Percentiles rank a stretch among this genome's conserved stretches.
These are phyloP conservation scores for Helicoverpa assulta DNA, from an alignment of 2,888 invertebrate species.

Conservation along the genomic window DNA sequence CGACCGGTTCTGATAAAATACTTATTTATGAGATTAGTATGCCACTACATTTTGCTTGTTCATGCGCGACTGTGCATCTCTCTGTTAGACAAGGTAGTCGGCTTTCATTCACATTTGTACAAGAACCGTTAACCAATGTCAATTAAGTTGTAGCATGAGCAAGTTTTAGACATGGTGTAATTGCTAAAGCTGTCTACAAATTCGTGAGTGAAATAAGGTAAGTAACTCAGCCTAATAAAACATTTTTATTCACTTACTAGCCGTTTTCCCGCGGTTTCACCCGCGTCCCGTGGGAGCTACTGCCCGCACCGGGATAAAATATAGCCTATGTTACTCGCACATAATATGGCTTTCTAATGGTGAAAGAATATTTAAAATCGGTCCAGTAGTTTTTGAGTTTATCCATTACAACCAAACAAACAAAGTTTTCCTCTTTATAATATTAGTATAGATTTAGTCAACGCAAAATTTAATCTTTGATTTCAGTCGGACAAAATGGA, in stretches of 20 bases:
- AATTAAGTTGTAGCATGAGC: neutral
- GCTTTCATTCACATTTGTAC: neutral
- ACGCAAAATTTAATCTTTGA: neutral
- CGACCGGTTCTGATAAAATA: constrained; percentile 44
- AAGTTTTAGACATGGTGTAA: neutral
- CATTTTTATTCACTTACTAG: neutral
- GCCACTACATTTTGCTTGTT: constrained; percentile 26
- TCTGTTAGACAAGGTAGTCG: constrained; percentile 12
- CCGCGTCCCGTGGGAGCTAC: too few relatives aligned
- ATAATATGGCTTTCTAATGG: too few relatives aligned
- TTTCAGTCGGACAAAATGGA: constrained; percentile 49
- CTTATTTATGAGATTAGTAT: constrained; percentile 21
- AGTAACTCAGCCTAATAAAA: neutral
- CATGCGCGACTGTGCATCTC: constrained; percentile 21
- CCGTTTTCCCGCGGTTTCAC: too few relatives aligned
- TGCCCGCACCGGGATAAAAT: too few relatives aligned
- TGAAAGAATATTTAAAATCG: too few relatives aligned
- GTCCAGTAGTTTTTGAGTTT: too few relatives aligned
- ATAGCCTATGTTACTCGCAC: too few relatives aligned
- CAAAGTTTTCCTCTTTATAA: too few relatives aligned
- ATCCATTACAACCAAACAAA: too few relatives aligned
- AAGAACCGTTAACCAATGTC: neutral
- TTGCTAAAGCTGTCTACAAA: neutral
- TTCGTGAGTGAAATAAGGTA: neutral
- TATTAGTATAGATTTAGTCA: too few relatives aligned